Evolutionary conservation across 2,113 vertebrate species (phyloP).

Genomic region (Equus quagga): DNA sequence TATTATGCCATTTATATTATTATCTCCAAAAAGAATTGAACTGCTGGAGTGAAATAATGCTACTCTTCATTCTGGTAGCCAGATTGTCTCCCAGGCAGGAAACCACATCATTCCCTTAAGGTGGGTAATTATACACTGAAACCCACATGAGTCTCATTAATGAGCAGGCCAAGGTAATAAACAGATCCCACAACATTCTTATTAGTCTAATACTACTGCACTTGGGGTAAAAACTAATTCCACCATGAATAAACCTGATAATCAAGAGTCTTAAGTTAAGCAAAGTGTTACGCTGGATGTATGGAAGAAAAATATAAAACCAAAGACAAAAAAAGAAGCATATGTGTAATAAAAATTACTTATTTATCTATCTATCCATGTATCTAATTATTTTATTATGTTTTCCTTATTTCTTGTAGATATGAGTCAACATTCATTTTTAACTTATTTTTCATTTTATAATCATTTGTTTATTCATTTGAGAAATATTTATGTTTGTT

Average conservation of each 20-base stretch:
- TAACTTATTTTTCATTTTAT: background rate
- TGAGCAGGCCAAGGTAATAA: conserved; percentile 52
- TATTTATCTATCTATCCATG: background rate
- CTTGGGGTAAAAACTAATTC: conserved; percentile 54
- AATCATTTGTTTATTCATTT: background rate
- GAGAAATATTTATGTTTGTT: conserved; percentile 24
- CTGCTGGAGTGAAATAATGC: conserved; percentile 32
- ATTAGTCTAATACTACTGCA: conserved; percentile 65
- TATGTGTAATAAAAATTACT: background rate
- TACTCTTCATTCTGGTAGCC: conserved; percentile 24
- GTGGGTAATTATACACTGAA: conserved; percentile 64
- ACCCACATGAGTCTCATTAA: conserved; percentile 69
- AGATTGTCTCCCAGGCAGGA: conserved; percentile 51
- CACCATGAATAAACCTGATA: conserved; percentile 34
- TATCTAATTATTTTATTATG: background rate
- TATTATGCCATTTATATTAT: background rate
- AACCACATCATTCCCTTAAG: conserved; percentile 64
- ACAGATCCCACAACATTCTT: conserved; percentile 58
- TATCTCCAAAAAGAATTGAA: conserved; percentile 37
- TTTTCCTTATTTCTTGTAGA: conserved; percentile 23
- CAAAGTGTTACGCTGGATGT: background rate
- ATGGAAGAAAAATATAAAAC: conserved; percentile 5
- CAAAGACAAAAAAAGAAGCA: background rate
- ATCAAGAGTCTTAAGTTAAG: conserved; percentile 37
- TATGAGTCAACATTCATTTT: background rate